Evolutionary conservation across 1,140 invertebrate genomes (phyloP), one percentile per base, ranked within the genome.

Genomic region (Acromyrmex charruanus): DNA sequence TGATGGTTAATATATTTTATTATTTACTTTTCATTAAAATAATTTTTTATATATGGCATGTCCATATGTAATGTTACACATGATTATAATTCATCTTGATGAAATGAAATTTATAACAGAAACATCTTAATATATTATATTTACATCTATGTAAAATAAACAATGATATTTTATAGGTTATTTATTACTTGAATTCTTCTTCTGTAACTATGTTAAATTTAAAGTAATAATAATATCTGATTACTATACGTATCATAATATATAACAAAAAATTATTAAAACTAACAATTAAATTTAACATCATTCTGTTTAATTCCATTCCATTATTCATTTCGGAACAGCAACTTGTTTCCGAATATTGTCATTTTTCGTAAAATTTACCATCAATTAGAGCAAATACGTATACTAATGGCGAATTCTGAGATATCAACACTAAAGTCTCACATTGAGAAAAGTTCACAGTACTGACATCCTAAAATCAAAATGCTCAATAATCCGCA

Each of bases 311-410:
- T 53, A 66, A 53, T 7, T 10, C 44, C 9, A 53, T 68, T 25
- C 35, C 12, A n/a, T 18, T 55, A 53, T 80, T 18, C 49, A 39
- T 9, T 21, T 89, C 49, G 16, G 28, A 66, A 51, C 44, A 55
- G n/a, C 66, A 88, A 68, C 16, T 53, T 59, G 58, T 18, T 49
- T 65, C 21, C 0, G 21, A 21, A 71, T 28, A 81, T 86, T 89
- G 31, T 87, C 12, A 35, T 0, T 39, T 66, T 55, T 12, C 68
- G 4, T 12, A 75, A 82, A 89, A 88, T 90, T 93, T 90, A 88
- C 82, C 77, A 88, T 93, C 91, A 94, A 94, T 94, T 94, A 94
- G 93, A 94, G 91, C 89, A 91, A 92, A 89, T 89, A 90, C 88
- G 89, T 91, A 91, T 92, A 55, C 21, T 53, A 53, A 6, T 77